Conservation (phyloP, 1,140 invertebrate genomes). For the Atopsyche davidsoni region DNA sequence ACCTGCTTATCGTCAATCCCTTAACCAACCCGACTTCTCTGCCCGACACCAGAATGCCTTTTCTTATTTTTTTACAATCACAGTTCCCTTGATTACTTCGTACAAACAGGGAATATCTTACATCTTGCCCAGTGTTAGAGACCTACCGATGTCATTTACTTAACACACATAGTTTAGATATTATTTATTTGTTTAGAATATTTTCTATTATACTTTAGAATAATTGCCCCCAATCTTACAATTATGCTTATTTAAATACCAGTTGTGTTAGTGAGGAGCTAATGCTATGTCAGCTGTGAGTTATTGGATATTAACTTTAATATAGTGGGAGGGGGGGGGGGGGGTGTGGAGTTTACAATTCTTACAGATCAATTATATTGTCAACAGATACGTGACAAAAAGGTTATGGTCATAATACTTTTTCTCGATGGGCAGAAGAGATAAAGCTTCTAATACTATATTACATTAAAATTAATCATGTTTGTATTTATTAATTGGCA, state of each 20-base stretch:
- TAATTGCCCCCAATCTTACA: constrained; percentile 29
- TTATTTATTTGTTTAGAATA: constrained; percentile 29
- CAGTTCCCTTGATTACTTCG: constrained; percentile 25
- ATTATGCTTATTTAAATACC: constrained; percentile 24
- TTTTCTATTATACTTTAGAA: constrained; percentile 31
- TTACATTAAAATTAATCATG: constrained; percentile 11
- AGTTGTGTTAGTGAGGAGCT: constrained; percentile 28
- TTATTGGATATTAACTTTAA: constrained; percentile 9
- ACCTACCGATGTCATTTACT: constrained; percentile 22
- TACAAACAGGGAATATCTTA: constrained; percentile 5
- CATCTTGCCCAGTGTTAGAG: constrained; percentile 13
- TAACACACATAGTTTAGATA: constrained; percentile 24
- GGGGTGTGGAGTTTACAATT: neutral
- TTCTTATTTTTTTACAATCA: constrained; percentile 30
- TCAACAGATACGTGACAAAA: constrained; percentile 1
- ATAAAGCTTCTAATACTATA: constrained; percentile 20
- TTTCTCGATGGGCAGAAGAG: constrained; percentile 11
- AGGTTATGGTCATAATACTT: neutral
- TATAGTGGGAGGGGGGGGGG: neutral
- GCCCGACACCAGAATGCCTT: constrained; percentile 18
- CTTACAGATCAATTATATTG: constrained; percentile 1
- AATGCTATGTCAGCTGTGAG: constrained; percentile 26
- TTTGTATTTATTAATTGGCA: constrained; percentile 18
- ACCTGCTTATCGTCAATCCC: constrained; percentile 17
- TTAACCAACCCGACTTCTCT: constrained; percentile 18